Percentiles rank a stretch among this genome's conserved stretches.
These are phyloP conservation scores for Anastrepha obliqua DNA, from an alignment of 1,140 invertebrate species.

Conservation along the genomic window DNA sequence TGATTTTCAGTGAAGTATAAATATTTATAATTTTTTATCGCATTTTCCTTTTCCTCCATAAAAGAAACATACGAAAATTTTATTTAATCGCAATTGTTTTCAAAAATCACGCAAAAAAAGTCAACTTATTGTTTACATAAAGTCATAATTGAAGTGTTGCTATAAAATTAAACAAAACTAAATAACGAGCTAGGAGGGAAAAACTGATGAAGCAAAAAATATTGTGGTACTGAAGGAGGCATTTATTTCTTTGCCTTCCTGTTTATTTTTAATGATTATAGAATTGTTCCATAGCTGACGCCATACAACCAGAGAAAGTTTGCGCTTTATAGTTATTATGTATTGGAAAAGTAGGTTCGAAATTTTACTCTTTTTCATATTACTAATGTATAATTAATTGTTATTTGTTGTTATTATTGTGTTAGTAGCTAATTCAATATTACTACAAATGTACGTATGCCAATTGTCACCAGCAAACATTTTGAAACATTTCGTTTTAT, in stretches of 20 bases:
- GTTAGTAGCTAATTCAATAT: background rate
- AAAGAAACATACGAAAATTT: background rate
- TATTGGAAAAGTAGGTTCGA: background rate
- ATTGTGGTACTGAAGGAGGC: no score
- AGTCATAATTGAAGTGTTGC: background rate
- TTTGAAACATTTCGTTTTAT: conserved; percentile 7
- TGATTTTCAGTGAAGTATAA: no score
- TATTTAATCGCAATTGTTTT: background rate
- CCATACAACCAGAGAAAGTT: no score
- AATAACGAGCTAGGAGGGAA: background rate
- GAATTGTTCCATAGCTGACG: no score
- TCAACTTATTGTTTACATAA: background rate
- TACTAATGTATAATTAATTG: background rate
- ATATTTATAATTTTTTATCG: background rate
- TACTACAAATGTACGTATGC: background rate
- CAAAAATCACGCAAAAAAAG: background rate
- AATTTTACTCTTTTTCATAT: background rate
- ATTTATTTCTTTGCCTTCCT: no score
- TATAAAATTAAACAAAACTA: background rate
- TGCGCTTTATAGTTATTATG: no score
- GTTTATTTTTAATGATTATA: no score
- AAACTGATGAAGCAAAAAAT: background rate
- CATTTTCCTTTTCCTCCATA: background rate
- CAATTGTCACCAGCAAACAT: conserved; percentile 5
- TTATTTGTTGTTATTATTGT: background rate